Base-by-base conservation (phyloP, 2,113 vertebrate genomes). In the Paratilapia polleni region DNA sequence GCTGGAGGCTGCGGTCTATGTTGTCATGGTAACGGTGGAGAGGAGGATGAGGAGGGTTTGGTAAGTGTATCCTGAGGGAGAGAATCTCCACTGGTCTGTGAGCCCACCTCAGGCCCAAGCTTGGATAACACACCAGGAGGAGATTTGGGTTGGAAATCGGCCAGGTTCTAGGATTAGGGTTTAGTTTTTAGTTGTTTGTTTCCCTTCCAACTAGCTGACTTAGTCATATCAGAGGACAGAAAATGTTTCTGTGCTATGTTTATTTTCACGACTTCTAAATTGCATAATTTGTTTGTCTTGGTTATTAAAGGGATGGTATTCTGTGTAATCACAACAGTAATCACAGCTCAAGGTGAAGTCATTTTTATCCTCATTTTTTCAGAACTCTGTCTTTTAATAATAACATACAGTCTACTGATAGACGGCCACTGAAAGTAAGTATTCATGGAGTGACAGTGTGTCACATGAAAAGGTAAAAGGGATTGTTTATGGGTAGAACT, bases 21-120 rank as follows among this genome's bases (percentile, higher is more conserved):
- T 96, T 93, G 95, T 94, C 95, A 96, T 95, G 95, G 95, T 93
- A 94, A 96, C 95, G 49, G 87, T 34, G 34, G 78, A 64, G 82
- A 84, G 63, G 60, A 68, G 83, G 60, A 59, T 78, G 78, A 73
- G 79, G 85, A 77, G 80, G 88, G 75, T 60, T 85, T 2, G 26
- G 77, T 75, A 81, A 91, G 87, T 83, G 81, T 78, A 49, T 87
- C 90, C 87, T 77, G 80, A 89, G 91, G 91, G 89, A 88, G 90
- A 83, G 90, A 89, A 77, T 89, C 89, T 90, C 80, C 75, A 79
- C 86, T 81, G 83, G 77, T 89, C 89, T 93, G 75, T 85, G 83
- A 90, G 87, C 61, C 70, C 87, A 84, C 90, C 85, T 91, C 88
- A 85, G 91, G 88, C 89, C 79, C 75, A 34, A 80, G 58, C 85